These are phyloP conservation scores for Leptodirus hochenwartii DNA, from an alignment of 2,888 invertebrate species.

Conservation along the genomic window DNA sequence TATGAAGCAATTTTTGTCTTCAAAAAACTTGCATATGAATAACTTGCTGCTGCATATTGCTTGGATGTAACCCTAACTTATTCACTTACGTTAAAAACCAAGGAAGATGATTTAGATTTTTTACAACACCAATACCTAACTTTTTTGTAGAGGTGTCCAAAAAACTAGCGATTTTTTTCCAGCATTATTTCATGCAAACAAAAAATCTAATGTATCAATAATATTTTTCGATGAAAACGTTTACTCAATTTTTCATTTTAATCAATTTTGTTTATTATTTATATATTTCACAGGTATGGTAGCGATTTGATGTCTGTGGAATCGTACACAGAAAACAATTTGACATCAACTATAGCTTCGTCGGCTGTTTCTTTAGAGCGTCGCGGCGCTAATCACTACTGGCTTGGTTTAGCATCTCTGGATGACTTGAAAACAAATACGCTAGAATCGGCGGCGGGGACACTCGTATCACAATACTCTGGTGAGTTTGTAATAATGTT, in stretches of 20 bases:
- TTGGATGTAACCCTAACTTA: no score
- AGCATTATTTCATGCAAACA: no score
- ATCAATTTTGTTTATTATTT: constrained; percentile 2
- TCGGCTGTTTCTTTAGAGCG: constrained; percentile 43
- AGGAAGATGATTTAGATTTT: no score
- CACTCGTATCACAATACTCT: constrained; percentile 80
- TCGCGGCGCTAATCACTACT: constrained; percentile 52
- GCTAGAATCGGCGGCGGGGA: constrained; percentile 82
- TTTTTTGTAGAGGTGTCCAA: no score
- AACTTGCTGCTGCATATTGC: no score
- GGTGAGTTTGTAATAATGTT: constrained; percentile 39
- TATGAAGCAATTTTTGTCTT: no score
- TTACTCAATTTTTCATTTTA: not conserved
- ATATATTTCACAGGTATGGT: constrained; percentile 56
- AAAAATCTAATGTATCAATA: no score
- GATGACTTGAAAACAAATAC: constrained; percentile 88
- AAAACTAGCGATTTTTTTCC: no score
- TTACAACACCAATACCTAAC: no score
- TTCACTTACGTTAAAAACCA: no score
- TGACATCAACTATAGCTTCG: constrained; percentile 65
- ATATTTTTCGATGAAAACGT: not conserved
- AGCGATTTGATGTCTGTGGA: constrained; percentile 87
- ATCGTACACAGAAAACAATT: constrained; percentile 79
- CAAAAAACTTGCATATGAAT: no score
- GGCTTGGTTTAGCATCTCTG: constrained; percentile 78